Evolutionary conservation across 2,113 vertebrate genomes (phyloP), one percentile per base, ranked within the genome.

Genomic region (Elaphurus davidianus): DNA sequence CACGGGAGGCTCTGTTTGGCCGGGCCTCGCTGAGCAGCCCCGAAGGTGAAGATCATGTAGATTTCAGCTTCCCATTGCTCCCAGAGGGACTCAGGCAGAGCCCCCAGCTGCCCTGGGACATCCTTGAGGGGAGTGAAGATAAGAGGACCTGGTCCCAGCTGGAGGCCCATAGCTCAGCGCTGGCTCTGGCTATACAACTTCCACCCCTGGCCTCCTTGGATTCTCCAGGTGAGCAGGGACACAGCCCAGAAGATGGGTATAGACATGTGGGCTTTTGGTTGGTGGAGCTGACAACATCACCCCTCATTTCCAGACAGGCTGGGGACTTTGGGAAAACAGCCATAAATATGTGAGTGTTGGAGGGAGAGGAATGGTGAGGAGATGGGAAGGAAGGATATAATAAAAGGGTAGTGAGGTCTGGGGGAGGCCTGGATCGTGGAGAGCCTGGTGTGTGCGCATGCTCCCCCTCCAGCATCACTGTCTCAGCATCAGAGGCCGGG

Each of bases 371-470:
- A 76, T n/a, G 50, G 60, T 1, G 47, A 15, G 5, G 8, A 1
- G 21, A 14, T 0, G 2, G 5, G 15, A 83, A n/a, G 17, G 33
- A 47, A 11, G 19, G 40, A 16, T 16, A n/a, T 28, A 6, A 50
- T 14, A 47, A 40, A 28, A 71, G 67, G 59, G 50, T 1, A 7
- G 47, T 13, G 62, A 33, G 50, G 9, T 27, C 43, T 21, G 9
- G 60, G 59, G n/a, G 74, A 33, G 7, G 86, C 12, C 25, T 14
- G 47, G 57, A 16, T 36, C 1, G 0, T 4, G 59, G 21, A 25
- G 50, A 3, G 54, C 54, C 30, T 1, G 0, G 5, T 1, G 67
- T 9, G 67, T 1, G 64, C 0, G 0, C 1, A 12, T 3, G 19
- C 2, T 6, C 15, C 15, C 25, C 15, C 15, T 27, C 36, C 3